Evolutionary conservation across 2,113 vertebrate genomes (phyloP), one percentile per base, ranked within the genome.

Genomic region (Colinus virginianus): DNA sequence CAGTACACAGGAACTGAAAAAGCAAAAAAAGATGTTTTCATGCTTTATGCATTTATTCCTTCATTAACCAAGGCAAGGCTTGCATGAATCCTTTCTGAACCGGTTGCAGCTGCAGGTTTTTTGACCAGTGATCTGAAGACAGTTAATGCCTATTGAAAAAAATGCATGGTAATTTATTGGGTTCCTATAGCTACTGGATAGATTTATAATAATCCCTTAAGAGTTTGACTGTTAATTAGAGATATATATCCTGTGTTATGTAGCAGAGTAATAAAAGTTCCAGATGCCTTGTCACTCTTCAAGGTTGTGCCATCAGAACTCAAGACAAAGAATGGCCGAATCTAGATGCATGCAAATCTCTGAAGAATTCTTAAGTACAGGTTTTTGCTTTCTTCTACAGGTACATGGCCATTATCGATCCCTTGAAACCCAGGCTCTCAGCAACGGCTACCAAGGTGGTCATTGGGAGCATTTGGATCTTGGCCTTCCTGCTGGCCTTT

Each of bases 351-450:
- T 21, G 23, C 0, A 1, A 55, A 42, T 48, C 5, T 58, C 43
- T 90, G 58, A 86, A 48, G 40, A 66, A 63, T 68, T 78, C 81
- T 90, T 53, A 93, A 7, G 17, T 34, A n/a, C 11, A 67, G 18
- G 12, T 61, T 13, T 95, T 91, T 84, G 34, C 66, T 95, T 93
- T 75, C 49, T 91, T 82, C 72, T 90, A 66, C 79, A 99, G 99
- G 96, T 99, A 99, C 87, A 99, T 99, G 98, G 99, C 99, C 90
- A 99, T 99, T 94, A 99, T 99, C 64, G 98, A 99, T 90, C 99
- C 99, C 18, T 95, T 99, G 97, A 99, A 99, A 87, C 99, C 99
- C 46, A 98, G 99, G 49, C 96, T 99, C 49, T 99, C 99, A 58
- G 98, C 99, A 58, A 99, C 98, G 5, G 98, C 98, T 88, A 99